Conservation (phyloP, 2,888 invertebrate genomes). For the Cataglyphis rosenhaueri region DNA sequence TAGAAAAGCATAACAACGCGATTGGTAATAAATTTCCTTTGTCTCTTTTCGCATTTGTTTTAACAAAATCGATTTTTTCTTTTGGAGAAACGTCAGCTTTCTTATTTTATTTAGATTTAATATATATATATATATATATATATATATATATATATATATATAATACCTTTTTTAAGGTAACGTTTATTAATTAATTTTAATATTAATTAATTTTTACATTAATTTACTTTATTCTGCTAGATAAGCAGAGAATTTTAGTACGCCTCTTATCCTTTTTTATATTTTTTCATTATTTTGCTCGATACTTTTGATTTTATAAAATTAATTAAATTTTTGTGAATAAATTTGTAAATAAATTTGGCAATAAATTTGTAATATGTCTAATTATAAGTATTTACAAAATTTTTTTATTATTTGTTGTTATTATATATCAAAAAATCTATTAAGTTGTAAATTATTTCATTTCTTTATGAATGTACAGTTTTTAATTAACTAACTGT, state of each 20-base stretch:
- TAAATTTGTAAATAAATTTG: no score
- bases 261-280: background rate
- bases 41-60: background rate
- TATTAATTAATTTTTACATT: background rate
- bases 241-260: background rate
- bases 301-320: background rate
- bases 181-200: no score
- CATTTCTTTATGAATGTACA: constrained; percentile 17
- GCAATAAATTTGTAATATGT: background rate
- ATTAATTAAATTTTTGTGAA: background rate
- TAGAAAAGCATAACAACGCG: background rate
- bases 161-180: no score
- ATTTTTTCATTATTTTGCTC: background rate
- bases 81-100: background rate
- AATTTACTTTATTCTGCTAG: background rate
- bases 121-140: no score
- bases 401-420: background rate
- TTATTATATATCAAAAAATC: background rate
- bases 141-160: no score
- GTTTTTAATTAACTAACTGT: constrained; percentile 45
- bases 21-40: background rate
- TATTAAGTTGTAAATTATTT: constrained; percentile 20
- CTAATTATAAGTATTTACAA: background rate
- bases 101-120: background rate
- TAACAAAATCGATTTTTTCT: background rate